phyloP scores from a whole-genome alignment of 2,888 invertebrate species.

The Blomia tropicalis region DNA sequence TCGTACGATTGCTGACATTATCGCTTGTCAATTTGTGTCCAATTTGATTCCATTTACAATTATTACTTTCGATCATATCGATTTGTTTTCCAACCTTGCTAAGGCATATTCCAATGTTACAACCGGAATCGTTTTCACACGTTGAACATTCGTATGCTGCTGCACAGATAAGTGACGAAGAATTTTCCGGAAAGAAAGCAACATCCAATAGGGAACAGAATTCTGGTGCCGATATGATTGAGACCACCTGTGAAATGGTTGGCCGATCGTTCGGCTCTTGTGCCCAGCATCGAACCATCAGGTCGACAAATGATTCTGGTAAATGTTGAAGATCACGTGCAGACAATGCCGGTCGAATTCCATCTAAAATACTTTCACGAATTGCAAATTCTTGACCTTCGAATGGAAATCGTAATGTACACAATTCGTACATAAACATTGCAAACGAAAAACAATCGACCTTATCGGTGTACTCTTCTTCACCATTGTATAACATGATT shows the following conservation, averaged over 20 bases:
- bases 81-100: slow-evolving; percentile 33
- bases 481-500: slow-evolving; percentile 92
- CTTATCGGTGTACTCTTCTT: slow-evolving; percentile 96
- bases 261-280: slow-evolving; percentile 62
- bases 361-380: slow-evolving; percentile 87
- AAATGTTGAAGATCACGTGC: slow-evolving; percentile 41
- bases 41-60: slow-evolving; percentile 35
- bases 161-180: slow-evolving; percentile 20
- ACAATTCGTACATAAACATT: slow-evolving; percentile 89
- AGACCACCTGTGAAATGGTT: slow-evolving; percentile 83
- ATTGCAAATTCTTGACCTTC: slow-evolving; percentile 69
- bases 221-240: slow-evolving; percentile 76
- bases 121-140: not conserved
- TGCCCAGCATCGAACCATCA: slow-evolving; percentile 92
- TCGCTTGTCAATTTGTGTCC: slow-evolving; percentile 26
- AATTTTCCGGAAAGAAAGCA: slow-evolving; percentile 46
- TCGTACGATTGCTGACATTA: slow-evolving; percentile 29
- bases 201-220: slow-evolving; percentile 72
- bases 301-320: slow-evolving; percentile 57
- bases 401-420: slow-evolving; percentile 71
- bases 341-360: slow-evolving; percentile 73
- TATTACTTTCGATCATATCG: slow-evolving; percentile 34
- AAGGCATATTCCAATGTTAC: slow-evolving; percentile 31
- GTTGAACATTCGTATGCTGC: slow-evolving; percentile 13
- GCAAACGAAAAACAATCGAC: slow-evolving; percentile 97